These are phyloP conservation scores for Aelia acuminata DNA, from an alignment of 2,888 invertebrate species.

Conservation along the genomic window DNA sequence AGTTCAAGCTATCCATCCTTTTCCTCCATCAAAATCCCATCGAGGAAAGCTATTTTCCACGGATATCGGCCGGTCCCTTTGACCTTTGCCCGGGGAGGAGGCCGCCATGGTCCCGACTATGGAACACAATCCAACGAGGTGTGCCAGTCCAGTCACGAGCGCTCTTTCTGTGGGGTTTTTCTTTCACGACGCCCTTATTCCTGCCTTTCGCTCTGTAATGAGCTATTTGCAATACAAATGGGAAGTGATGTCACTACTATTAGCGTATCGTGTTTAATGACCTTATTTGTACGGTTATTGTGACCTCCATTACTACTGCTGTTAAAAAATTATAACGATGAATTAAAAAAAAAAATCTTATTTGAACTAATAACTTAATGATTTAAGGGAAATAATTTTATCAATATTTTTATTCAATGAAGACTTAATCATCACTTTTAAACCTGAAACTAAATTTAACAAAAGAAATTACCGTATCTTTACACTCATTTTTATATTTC, in stretches of 20 bases:
- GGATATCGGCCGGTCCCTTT: background rate
- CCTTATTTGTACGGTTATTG: background rate
- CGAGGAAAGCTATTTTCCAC: conserved; percentile 15
- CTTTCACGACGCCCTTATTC: background rate
- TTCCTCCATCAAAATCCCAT: conserved; percentile 8
- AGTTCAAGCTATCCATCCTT: background rate
- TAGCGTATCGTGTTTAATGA: background rate
- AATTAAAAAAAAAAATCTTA: background rate
- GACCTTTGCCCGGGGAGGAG: background rate
- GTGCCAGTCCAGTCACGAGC: background rate
- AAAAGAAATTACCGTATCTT: too few species aligned
- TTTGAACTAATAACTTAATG: too few species aligned
- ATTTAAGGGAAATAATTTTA: too few species aligned
- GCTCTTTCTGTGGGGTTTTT: background rate
- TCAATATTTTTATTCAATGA: too few species aligned
- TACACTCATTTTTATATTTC: too few species aligned
- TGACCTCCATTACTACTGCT: background rate
- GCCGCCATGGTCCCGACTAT: background rate
- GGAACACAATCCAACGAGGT: background rate
- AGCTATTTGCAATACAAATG: background rate
- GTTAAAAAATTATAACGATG: background rate
- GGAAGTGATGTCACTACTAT: background rate
- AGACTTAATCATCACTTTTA: too few species aligned
- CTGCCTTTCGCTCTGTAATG: conserved; percentile 12
- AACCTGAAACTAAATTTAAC: too few species aligned